Base-by-base conservation (phyloP, 2,113 vertebrate species). In the Halcyon malimbica region DNA sequence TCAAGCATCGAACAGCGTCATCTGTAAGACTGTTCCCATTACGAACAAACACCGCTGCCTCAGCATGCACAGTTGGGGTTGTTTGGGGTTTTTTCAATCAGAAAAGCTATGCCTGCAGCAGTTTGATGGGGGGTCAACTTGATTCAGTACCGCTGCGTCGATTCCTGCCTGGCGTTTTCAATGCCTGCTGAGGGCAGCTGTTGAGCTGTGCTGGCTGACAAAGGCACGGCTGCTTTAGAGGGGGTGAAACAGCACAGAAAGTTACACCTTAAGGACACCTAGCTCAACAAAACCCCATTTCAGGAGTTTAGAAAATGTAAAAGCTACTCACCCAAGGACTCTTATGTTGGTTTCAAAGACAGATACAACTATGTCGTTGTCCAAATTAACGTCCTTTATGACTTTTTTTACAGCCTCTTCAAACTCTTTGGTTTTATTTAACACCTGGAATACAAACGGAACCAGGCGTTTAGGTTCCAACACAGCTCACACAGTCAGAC, bases 331-430 rank as follows among this genome's bases (percentile, higher is more conserved):
- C 99, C 99, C 99, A 74, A 99, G 98, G 89, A 99, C 99, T 97
- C 99, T 98, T 95, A 99, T 99, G 98, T 99, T 99, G 97, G 99
- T 99, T 98, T 99, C 99, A 94, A 99, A 99, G 78, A 99, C 99
- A 18, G 99, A 99, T 35, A 99, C 99, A 51, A 99, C 99, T 37
- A 99, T 98, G 96, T 99, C 99, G 17, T 99, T 99, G 97, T 99
- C 99, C 97, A 99, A 98, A 89, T 99, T 99, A 94, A 99, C 99
- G 93, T 99, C 99, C 81, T 97, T 98, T 96, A 99, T 97, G 88
- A 99, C 99, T 98, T 98, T 99, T 97, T 98, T 98, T 93, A 99
- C 99, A 7, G 99, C 99, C 60, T 98, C 99, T 97, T 99, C 99
- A 96, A 99, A 99, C 98, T 99, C 99, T 96, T 98, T 98, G 33